These are phyloP conservation scores for Cotesia congregata DNA, from an alignment of 2,888 invertebrate genomes.

Conservation along the genomic window DNA sequence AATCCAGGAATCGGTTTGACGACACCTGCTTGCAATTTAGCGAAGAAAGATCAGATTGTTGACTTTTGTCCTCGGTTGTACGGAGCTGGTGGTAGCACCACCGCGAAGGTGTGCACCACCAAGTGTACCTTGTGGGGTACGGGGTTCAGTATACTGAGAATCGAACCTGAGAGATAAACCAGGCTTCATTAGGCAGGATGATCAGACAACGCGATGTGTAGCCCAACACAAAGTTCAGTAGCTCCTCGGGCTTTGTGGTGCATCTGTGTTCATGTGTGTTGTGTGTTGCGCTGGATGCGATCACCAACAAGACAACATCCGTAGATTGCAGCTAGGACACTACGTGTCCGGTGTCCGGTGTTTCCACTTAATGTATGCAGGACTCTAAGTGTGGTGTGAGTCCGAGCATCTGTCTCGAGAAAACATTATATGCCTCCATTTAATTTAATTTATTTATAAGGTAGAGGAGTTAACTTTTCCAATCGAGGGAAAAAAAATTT, in stretches of 20 bases:
- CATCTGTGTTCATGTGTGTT: slow-evolving; percentile 49
- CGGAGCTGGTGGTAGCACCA: slow-evolving; percentile 60
- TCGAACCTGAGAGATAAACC: slow-evolving; percentile 70
- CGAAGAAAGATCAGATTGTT: neutral
- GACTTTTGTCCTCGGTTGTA: slow-evolving; percentile 67
- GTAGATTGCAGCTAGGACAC: slow-evolving; percentile 3
- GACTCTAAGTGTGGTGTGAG: neutral
- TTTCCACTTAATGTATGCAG: neutral
- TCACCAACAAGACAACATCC: neutral
- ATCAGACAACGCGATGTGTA: slow-evolving; percentile 69
- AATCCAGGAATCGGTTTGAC: no score
- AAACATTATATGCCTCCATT: slow-evolving; percentile 25
- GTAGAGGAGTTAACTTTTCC: no score
- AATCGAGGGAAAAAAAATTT: no score
- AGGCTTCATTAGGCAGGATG: slow-evolving; percentile 70
- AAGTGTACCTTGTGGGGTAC: slow-evolving; percentile 62
- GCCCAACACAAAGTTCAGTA: slow-evolving; percentile 48
- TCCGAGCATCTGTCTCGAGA: slow-evolving; percentile 28
- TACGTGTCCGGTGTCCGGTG: slow-evolving; percentile 1
- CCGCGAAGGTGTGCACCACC: slow-evolving; percentile 67
- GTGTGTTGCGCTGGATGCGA: slow-evolving; percentile 30
- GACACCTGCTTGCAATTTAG: no score
- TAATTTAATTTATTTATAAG: neutral
- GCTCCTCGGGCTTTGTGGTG: slow-evolving; percentile 6
- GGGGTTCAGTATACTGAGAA: slow-evolving; percentile 68